Percentiles rank a stretch among this genome's conserved stretches.
phyloP scores from a whole-genome alignment of 2,113 vertebrate genomes.

The Rhea americana region DNA sequence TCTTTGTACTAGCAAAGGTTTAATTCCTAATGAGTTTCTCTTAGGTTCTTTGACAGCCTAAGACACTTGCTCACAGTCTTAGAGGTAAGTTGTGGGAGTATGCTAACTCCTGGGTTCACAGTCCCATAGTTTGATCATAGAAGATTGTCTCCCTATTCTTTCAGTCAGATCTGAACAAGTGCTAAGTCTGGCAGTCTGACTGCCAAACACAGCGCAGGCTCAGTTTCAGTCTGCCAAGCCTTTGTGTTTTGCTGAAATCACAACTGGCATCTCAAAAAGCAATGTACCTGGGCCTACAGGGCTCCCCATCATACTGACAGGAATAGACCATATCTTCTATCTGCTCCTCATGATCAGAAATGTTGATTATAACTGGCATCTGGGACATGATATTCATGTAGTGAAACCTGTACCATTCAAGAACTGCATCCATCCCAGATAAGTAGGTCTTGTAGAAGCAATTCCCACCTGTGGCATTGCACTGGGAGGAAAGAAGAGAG shows the following conservation, averaged over 20 bases:
- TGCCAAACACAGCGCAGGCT: not conserved
- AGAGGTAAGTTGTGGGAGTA: not conserved
- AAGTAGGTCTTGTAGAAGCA: slow-evolving; percentile 66
- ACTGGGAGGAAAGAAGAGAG: slow-evolving; percentile 36
- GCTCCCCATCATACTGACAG: slow-evolving; percentile 53
- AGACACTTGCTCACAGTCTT: not conserved
- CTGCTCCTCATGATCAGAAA: not conserved
- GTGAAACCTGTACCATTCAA: slow-evolving; percentile 74
- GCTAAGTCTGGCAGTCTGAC: not conserved
- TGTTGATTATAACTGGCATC: not conserved
- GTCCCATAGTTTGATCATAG: not conserved
- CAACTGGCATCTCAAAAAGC: not conserved
- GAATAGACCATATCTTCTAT: slow-evolving; percentile 59
- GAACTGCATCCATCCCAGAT: slow-evolving; percentile 49
- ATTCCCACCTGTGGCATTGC: slow-evolving; percentile 50
- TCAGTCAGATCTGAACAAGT: not conserved
- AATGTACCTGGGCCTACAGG: slow-evolving; percentile 57
- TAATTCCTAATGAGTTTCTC: not conserved
- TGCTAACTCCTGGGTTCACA: not conserved
- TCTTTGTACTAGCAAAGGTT: not conserved
- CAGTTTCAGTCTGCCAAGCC: not conserved
- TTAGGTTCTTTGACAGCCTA: not conserved
- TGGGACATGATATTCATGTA: slow-evolving; percentile 71
- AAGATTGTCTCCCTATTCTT: not conserved
- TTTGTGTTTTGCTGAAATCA: not conserved